phyloP scores from a whole-genome alignment of 2,113 vertebrate genomes.

The Pampusana beccarii region DNA sequence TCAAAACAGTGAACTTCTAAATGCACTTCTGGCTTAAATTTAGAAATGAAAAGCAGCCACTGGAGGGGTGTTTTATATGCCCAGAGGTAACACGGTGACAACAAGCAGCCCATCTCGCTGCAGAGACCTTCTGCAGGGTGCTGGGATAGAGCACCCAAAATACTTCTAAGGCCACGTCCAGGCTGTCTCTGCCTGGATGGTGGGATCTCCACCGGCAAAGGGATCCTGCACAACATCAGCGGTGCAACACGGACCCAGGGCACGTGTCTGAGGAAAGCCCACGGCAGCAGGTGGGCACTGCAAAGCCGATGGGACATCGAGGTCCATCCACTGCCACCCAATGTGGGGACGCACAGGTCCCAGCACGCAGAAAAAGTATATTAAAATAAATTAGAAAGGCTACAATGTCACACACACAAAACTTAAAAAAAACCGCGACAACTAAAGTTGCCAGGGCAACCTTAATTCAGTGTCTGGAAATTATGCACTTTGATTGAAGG shows the following conservation, averaged over 20 bases:
- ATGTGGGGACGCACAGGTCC: accelerated
- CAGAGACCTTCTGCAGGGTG: too few relatives aligned
- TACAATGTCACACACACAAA: background rate
- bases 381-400: background rate
- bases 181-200: background rate
- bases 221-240: background rate
- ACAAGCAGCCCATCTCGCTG: too few relatives aligned
- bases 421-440: background rate
- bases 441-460: background rate
- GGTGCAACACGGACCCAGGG: background rate
- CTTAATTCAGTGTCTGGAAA: background rate
- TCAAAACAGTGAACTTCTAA: background rate
- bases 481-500: background rate
- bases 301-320: background rate
- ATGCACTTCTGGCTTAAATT: background rate
- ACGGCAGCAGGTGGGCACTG: background rate
- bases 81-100: too few relatives aligned
- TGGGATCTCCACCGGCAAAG: background rate
- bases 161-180: background rate
- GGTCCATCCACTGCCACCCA: background rate
- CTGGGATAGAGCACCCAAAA: too few relatives aligned
- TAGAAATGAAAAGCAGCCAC: background rate
- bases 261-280: background rate
- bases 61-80: background rate
- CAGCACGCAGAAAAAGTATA: accelerated